Evolutionary conservation across 2,113 vertebrate genomes (phyloP), one percentile per base, ranked within the genome.

Genomic region (Brachionichthys hirsutus): DNA sequence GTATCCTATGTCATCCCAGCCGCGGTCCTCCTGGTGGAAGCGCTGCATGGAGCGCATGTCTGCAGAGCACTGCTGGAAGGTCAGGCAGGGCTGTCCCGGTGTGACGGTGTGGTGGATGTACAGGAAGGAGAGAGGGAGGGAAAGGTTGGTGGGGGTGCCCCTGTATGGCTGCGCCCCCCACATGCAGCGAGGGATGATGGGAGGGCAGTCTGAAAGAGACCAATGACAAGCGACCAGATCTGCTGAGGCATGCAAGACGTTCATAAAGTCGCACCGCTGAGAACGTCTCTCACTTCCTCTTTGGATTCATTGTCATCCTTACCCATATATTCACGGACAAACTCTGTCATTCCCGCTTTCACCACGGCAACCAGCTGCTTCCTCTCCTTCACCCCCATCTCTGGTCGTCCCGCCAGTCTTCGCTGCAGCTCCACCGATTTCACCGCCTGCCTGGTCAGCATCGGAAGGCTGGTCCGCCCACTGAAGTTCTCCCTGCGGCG

Each of bases 1-100:
- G 90, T 98, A 98, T 18, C 94, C 94, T 0, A 98, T 94, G 87
- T 98, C 95, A 0, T 91, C 83, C 95, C 95, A 98, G 54, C 86
- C 89, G 0, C 81, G 76, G 0, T 54, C 76, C 0, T 91, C 75
- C 79, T 98, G 95, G 81, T 98, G 96, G 88, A 92, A 98, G 9
- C 35, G 81, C 69, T 97, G 96, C 92, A 97, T 94, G 70, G 84
- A 54, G 24, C 93, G 90, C 94, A 97, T 94, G 86, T 89, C 69
- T 0, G 19, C 67, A 0, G 92, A 61, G 2, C 95, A 96, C 41
- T 78, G 18, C 2, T 69, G 0, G 20, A 97, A 94, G 75, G 66
- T 83, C 10, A 70, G 81, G 40, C 96, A 97, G 1, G 94, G 94
- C 0, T 38, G 0, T 9, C 88, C 58, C 0, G 96, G 96, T 0